Evolutionary conservation across 2,797 vertebrate genomes (phyloP), one percentile per base, ranked within the genome.

Genomic region (Enteromius treurensis): DNA sequence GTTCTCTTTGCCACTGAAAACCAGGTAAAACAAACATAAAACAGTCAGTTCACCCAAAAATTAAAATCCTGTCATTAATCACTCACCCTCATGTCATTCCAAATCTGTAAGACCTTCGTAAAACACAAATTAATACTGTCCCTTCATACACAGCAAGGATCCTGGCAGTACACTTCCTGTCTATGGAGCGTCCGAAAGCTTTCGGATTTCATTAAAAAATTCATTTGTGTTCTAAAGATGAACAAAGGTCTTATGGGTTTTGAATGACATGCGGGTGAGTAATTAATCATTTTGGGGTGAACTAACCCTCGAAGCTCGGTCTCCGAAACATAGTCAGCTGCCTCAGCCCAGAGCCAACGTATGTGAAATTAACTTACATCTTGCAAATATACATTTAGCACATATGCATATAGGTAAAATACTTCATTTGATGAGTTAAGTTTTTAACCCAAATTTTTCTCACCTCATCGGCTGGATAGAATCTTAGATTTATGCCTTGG

Each of bases 1-100:
- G 6, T 95, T 95, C 89, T 93, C 94, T 87, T 92, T 95, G 81
- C 94, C 94, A 2, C 91, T 95, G 62, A 95, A 95, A 90, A 93
- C 84, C 88, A 94, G 93, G 95, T 94, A 87, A 87, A 40, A 42
- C 77, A 68, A 29, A 65, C 45, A 34, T 74, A 45, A 74, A 69
- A 76, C 62, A 70, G 14, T 6, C 6, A 3, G 8, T 34, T 21
- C 64, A 67, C 32, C 1, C 51, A 55, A 5, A 49, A 49, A 49
- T 17, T 0, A 9, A n/a, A 55, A 55, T 9, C 21, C 51, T 53
- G 51, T 55, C 21, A 55, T 55, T 19, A 42, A 42, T 42, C 10
- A 42, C 40, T 42, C 9, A 42, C 40, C 40, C 40, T 11, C 40
- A 37, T 8, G 37, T 4, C 37, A 37, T 37, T 37, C 37, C 37